Evolutionary conservation across 2,888 invertebrate species (phyloP).

Genomic region (Lottia gigantea): DNA sequence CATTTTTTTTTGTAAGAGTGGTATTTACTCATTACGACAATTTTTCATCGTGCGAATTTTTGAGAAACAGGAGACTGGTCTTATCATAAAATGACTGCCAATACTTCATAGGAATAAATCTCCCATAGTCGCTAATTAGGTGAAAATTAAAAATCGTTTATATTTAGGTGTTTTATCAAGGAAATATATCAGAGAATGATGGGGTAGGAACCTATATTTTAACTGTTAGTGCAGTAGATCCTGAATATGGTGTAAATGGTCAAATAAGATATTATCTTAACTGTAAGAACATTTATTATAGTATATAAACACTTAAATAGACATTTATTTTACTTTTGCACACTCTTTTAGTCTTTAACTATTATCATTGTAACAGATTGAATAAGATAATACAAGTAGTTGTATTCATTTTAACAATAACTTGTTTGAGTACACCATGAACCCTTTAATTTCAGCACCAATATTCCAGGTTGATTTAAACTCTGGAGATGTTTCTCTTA

Average conservation of each 20-base stretch:
- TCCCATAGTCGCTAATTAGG: too few relatives aligned
- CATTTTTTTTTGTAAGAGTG: too few relatives aligned
- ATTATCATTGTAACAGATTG: neutral
- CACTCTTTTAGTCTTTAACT: neutral
- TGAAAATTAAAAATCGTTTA: neutral
- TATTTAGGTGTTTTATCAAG: neutral
- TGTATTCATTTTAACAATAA: too few relatives aligned
- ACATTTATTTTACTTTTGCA: neutral
- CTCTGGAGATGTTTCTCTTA: conserved; percentile 28
- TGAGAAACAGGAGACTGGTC: too few relatives aligned
- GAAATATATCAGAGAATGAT: conserved; percentile 4
- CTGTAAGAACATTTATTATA: neutral
- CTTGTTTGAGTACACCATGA: too few relatives aligned
- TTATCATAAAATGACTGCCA: too few relatives aligned
- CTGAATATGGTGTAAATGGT: conserved; percentile 22
- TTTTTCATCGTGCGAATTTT: too few relatives aligned
- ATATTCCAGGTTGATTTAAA: conserved; percentile 20
- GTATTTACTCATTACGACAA: too few relatives aligned
- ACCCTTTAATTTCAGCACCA: neutral
- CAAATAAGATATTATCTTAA: conserved; percentile 9
- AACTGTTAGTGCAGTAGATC: neutral
- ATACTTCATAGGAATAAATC: too few relatives aligned
- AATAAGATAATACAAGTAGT: too few relatives aligned
- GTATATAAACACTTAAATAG: too few relatives aligned
- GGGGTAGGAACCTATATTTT: neutral